Evolutionary conservation across 2,113 vertebrate genomes (phyloP), one percentile per base, ranked within the genome.

Genomic region (Notiomystis cincta): DNA sequence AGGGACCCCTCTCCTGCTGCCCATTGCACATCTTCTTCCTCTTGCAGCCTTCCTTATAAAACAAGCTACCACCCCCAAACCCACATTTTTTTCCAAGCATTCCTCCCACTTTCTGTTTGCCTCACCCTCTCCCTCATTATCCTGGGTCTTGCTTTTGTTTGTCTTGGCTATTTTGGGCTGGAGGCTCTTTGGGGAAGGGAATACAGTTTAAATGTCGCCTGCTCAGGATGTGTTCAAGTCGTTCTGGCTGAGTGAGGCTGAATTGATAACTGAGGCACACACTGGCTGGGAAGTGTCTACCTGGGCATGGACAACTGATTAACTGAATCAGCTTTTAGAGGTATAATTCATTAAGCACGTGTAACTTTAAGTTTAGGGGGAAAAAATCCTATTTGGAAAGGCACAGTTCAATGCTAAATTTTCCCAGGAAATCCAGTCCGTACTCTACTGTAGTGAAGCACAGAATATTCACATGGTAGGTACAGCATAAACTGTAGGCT

Each of bases 51-150:
- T 95, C 51, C 71, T 71, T 96, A 84, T 87, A 96, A 96, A 96
- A 96, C 90, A 97, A 94, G 69, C 88, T 53, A 75, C 95, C 95
- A 93, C 90, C 93, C 91, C 60, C 94, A 95, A 95, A 87, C 89
- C 38, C 60, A 70, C 60, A 81, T 73, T 88, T 96, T 96, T 96
- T 95, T 92, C 93, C 96, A 94, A 86, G 84, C 95, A 94, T 72
- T 79, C 95, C 92, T 95, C 96, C 95, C 71, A 96, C 95, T 85
- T 97, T 95, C 77, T 96, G 95, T 93, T 95, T 95, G 88, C 88
- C 65, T 94, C 93, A 75, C 69, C 85, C 78, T 93, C 95, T 94
- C 78, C 79, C 85, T 97, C 88, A 97, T 95, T 96, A 96, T 96
- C 93, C 58, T 51, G 82, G 86, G 60, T 86, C 90, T 93, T 0